phyloP scores from a whole-genome alignment of 2,113 vertebrate species.

The Rhagologus leucostigma region DNA sequence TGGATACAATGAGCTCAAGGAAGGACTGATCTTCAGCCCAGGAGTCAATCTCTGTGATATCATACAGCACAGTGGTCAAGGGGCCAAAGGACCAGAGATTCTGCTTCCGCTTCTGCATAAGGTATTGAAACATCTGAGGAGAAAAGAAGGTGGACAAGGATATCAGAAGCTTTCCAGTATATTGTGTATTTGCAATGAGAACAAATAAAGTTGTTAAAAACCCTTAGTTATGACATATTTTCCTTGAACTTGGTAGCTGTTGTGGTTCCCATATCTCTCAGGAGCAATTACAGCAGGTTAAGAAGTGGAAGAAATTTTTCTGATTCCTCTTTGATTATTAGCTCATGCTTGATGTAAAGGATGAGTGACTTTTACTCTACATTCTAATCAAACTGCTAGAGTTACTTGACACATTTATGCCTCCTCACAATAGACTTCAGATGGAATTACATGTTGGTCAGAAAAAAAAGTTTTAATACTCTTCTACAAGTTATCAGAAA shows the following conservation, averaged over 20 bases:
- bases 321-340: neutral
- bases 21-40: constrained; percentile 89
- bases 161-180: neutral
- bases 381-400: neutral
- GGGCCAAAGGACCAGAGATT: constrained; percentile 88
- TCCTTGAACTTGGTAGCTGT: neutral
- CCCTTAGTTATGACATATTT: neutral
- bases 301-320: neutral
- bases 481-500: neutral
- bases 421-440: neutral
- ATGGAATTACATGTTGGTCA: neutral
- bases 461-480: neutral
- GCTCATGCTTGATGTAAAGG: neutral
- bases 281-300: neutral
- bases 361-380: neutral
- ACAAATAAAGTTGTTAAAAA: neutral
- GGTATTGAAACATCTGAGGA: constrained; percentile 88
- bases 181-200: neutral
- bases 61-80: constrained; percentile 85
- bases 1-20: constrained; percentile 88
- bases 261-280: neutral
- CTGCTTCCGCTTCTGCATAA: constrained; percentile 85
- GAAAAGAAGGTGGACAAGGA: neutral
- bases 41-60: constrained; percentile 94
- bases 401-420: neutral